phyloP scores from a whole-genome alignment of 1,140 invertebrate genomes.

The Drosophila virilis region DNA sequence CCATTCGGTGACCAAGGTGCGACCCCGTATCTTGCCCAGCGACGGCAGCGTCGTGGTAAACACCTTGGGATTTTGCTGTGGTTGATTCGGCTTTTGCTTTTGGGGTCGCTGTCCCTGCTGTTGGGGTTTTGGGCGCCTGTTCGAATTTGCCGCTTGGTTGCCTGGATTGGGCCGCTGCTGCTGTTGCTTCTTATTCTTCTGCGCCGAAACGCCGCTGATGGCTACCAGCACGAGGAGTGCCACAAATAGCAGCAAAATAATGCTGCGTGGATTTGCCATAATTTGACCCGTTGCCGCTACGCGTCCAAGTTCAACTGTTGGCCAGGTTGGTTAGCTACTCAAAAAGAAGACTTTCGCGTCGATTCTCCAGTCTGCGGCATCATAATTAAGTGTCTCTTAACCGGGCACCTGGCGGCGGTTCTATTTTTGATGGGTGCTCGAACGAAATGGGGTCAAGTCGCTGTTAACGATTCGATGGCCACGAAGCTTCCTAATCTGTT shows the following conservation, averaged over 20 bases:
- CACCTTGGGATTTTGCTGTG: constrained; percentile 30
- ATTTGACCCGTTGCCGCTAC: constrained; percentile 29
- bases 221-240: constrained; percentile 43
- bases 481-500: constrained; percentile 16
- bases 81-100: constrained; percentile 33
- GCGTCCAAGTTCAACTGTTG: constrained; percentile 44
- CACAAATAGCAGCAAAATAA: constrained; percentile 52
- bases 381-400: constrained; percentile 59
- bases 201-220: constrained; percentile 35
- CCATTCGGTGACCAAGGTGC: constrained; percentile 66
- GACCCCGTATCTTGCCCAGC: constrained; percentile 73
- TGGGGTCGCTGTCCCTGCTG: constrained; percentile 34
- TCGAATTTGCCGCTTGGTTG: constrained; percentile 25
- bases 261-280: constrained; percentile 53
- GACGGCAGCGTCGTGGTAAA: constrained; percentile 54
- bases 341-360: constrained; percentile 70
- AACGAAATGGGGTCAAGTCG: constrained; percentile 67
- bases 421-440: constrained; percentile 56
- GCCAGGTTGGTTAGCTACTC: constrained; percentile 1
- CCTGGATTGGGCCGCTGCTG: constrained; percentile 37
- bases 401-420: constrained; percentile 55
- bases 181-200: constrained; percentile 38
- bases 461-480: constrained; percentile 36
- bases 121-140: constrained; percentile 43
- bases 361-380: background rate